Conservation (phyloP, 1,140 invertebrate species). For the Drosophila rufa region DNA sequence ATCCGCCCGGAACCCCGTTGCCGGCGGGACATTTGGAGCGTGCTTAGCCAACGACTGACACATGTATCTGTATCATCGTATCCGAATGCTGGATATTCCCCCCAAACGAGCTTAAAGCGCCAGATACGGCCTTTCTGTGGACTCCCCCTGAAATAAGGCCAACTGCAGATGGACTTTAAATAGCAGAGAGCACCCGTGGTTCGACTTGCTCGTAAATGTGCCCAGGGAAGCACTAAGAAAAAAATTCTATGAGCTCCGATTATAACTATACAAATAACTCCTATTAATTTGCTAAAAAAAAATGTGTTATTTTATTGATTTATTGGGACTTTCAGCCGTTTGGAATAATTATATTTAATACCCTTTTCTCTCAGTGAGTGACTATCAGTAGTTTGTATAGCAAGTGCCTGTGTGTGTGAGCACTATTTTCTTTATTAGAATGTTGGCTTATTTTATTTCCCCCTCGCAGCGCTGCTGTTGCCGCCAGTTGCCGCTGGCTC, state of each 20-base stretch:
- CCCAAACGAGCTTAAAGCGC: conserved; percentile 31
- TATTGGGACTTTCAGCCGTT: neutral
- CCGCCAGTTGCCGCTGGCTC: conserved; percentile 22
- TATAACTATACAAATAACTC: neutral
- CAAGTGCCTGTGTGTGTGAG: conserved; percentile 4
- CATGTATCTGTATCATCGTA: conserved; percentile 38
- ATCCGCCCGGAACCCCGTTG: neutral
- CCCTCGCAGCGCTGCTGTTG: conserved; percentile 21
- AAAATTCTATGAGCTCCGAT: neutral
- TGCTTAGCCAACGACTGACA: conserved; percentile 45
- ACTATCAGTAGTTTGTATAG: conserved; percentile 1
- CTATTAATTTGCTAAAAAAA: neutral
- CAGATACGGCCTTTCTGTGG: neutral
- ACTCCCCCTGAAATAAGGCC: conserved; percentile 48
- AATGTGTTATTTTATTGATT: neutral
- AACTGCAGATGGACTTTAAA: conserved; percentile 71
- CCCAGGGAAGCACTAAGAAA: conserved; percentile 13
- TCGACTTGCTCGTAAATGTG: conserved; percentile 35
- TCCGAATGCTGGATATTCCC: conserved; percentile 24
- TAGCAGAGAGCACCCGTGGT: conserved; percentile 61
- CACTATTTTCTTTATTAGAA: conserved; percentile 64
- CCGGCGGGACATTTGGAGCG: conserved; percentile 51
- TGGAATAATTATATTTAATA: neutral
- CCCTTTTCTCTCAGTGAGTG: conserved; percentile 4
- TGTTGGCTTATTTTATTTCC: conserved; percentile 53